A percentile compares a stretch with the other conserved stretches of the same genome.
Evolutionary conservation across 2,888 invertebrate genomes (phyloP).

Genomic region (Neria commutata): DNA sequence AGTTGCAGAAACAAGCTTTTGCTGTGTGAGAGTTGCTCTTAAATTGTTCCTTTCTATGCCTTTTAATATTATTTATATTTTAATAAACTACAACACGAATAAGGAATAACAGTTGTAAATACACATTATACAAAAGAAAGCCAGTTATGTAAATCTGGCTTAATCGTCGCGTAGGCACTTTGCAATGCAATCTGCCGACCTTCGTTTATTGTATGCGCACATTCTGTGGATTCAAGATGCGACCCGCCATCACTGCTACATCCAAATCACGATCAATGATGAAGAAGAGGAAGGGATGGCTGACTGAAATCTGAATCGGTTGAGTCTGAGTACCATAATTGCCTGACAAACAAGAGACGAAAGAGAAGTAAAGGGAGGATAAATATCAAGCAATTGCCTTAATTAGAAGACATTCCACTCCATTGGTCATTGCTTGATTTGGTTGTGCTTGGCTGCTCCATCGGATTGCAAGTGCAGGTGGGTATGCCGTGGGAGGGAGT

Average conservation of each 20-base stretch:
- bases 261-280: constrained; percentile 82
- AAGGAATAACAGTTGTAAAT: no score
- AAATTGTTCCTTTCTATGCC: no score
- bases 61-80: no score
- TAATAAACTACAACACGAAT: no score
- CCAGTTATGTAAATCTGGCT: no score
- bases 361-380: constrained; percentile 38
- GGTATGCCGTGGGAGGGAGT: constrained; percentile 16
- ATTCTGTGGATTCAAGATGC: constrained; percentile 82
- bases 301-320: constrained; percentile 76
- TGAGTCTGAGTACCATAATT: constrained; percentile 56
- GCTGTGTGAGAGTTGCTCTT: no score
- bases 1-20: no score
- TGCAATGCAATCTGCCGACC: no score
- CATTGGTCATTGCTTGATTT: constrained; percentile 31
- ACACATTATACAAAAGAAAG: no score
- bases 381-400: no score
- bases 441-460: constrained; percentile 17
- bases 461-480: constrained; percentile 19
- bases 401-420: no score
- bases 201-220: constrained; percentile 73
- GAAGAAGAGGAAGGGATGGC: constrained; percentile 84
- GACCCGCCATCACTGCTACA: constrained; percentile 80
- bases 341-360: constrained; percentile 40
- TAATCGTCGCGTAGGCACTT: no score